These are phyloP conservation scores for Vidua macroura DNA, from an alignment of 2,113 vertebrate genomes.

Conservation along the genomic window DNA sequence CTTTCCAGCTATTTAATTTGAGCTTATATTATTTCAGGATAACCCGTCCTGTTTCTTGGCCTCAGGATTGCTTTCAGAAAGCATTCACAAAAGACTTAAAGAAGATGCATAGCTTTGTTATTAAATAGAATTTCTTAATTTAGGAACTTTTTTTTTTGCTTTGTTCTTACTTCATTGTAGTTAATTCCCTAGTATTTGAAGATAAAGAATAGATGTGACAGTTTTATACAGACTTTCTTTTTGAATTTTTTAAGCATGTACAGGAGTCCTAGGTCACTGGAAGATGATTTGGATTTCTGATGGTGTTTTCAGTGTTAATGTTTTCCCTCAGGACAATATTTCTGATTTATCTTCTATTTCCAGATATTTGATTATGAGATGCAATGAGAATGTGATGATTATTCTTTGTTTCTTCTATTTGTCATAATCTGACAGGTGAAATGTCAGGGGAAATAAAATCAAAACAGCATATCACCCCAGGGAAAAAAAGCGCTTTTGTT, in stretches of 20 bases:
- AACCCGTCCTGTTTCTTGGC: not conserved
- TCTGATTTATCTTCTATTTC: slow-evolving; percentile 48
- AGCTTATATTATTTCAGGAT: not conserved
- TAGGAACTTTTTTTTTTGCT: not conserved
- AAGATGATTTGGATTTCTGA: not conserved
- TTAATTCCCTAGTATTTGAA: not conserved
- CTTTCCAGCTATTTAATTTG: slow-evolving; percentile 18
- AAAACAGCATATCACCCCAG: slow-evolving; percentile 34
- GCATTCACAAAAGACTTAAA: not conserved
- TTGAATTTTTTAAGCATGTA: not conserved
- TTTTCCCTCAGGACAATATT: slow-evolving; percentile 19
- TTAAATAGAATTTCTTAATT: not conserved
- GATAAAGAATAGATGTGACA: not conserved
- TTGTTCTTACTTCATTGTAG: not conserved
- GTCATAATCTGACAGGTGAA: slow-evolving; percentile 67
- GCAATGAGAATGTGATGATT: slow-evolving; percentile 47
- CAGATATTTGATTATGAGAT: slow-evolving; percentile 58
- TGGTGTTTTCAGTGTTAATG: not conserved
- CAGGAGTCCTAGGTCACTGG: not conserved
- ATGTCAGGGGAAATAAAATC: slow-evolving; percentile 66
- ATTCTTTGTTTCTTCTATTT: slow-evolving; percentile 63
- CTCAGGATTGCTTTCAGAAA: not conserved
- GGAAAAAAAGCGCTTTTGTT: not conserved
- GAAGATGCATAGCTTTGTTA: not conserved
- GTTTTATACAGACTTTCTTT: not conserved